A percentile compares a stretch with the other conserved stretches of the same genome.
phyloP scores from a whole-genome alignment of 1,140 invertebrate genomes.

The Globodera ellingtonae region DNA sequence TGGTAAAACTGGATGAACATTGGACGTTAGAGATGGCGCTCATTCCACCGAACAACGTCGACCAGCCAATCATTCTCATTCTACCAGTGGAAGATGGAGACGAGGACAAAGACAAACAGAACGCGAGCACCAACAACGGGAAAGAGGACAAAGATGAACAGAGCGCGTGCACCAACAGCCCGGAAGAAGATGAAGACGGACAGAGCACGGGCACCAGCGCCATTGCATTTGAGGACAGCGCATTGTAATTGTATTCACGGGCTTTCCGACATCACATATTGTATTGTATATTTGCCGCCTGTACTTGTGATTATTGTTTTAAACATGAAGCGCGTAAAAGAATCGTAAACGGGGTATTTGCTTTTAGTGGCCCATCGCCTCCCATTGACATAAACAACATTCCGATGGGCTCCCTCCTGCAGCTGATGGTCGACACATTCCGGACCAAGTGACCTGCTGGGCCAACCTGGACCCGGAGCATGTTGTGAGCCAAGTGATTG shows the following conservation, averaged over 20 bases:
- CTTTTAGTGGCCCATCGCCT: neutral
- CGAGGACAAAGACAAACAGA: neutral
- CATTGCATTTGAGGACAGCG: conserved; percentile 42
- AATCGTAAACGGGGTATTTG: too few species aligned
- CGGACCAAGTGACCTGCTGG: conserved; percentile 42
- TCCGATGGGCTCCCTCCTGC: conserved; percentile 45
- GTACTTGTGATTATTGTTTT: too few species aligned
- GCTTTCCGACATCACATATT: too few species aligned
- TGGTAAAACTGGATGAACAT: too few species aligned
- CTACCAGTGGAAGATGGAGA: conserved; percentile 36
- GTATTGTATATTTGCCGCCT: too few species aligned
- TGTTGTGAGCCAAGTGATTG: conserved; percentile 51
- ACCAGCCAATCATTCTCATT: conserved; percentile 43
- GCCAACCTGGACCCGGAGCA: conserved; percentile 55
- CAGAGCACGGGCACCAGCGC: too few species aligned
- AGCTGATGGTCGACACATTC: conserved; percentile 12
- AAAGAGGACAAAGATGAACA: too few species aligned
- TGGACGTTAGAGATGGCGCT: conserved; percentile 31
- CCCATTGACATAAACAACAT: conserved; percentile 19
- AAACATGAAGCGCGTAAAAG: too few species aligned
- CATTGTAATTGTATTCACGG: conserved; percentile 16
- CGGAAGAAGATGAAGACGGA: too few species aligned
- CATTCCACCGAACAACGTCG: conserved; percentile 25
- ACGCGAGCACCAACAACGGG: neutral
- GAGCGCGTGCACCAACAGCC: too few species aligned